Percentiles rank a stretch among this genome's conserved stretches.
phyloP scores from a whole-genome alignment of 2,888 invertebrate genomes.

The Yponomeuta evonymella region DNA sequence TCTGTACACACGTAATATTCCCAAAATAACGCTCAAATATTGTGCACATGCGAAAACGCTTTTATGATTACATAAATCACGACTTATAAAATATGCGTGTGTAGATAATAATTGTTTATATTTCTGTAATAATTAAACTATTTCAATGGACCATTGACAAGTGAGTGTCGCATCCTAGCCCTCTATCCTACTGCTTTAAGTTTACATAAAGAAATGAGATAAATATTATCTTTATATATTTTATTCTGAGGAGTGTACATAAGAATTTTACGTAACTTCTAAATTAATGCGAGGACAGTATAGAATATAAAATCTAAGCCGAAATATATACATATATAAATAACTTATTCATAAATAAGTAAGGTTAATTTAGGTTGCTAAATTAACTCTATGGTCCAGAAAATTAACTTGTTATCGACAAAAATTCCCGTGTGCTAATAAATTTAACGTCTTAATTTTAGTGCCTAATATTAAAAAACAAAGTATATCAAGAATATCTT shows the following conservation, averaged over 20 bases:
- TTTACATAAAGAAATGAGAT: constrained; percentile 10
- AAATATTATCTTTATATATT: constrained; percentile 49
- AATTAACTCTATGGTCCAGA: constrained; percentile 43
- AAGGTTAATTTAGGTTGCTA: constrained; percentile 32
- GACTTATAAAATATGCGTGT: constrained; percentile 16
- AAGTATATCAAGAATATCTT: constrained; percentile 35
- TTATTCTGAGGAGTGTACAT: constrained; percentile 62
- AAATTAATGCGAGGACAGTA: constrained; percentile 33
- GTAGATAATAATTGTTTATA: constrained; percentile 16
- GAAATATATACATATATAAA: constrained; percentile 36
- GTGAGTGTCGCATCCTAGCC: background rate
- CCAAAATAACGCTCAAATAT: constrained; percentile 9
- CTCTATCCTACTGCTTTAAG: background rate
- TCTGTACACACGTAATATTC: background rate
- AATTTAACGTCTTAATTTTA: constrained; percentile 54
- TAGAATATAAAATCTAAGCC: constrained; percentile 42
- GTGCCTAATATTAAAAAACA: constrained; percentile 39
- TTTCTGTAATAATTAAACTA: background rate
- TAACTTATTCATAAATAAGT: constrained; percentile 24
- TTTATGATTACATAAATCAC: constrained; percentile 33
- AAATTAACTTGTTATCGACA: constrained; percentile 27
- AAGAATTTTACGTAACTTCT: constrained; percentile 54
- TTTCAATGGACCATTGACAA: constrained; percentile 11
- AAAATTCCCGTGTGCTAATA: constrained; percentile 40
- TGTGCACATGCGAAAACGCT: constrained; percentile 39